Base-by-base conservation (phyloP, 2,888 invertebrate species). In the Megamerina dolium region DNA sequence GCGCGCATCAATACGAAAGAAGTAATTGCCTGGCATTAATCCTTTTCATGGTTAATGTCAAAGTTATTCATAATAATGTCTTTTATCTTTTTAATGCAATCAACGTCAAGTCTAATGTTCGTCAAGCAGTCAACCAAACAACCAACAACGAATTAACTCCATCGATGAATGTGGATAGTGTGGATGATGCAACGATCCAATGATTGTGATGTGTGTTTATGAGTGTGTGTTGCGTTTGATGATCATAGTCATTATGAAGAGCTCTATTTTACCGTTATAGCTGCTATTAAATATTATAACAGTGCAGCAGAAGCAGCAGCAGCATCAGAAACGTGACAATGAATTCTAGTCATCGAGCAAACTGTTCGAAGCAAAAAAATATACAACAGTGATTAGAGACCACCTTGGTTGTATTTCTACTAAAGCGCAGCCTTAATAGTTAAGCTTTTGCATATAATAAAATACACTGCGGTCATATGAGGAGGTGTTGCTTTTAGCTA, bases 61-160 rank as follows among this genome's bases (percentile, higher is more conserved):
- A 51, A 48, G 43, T 46, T 46, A 46, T 51, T 49, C 44, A 43
- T 46, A 37, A 46, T 48, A 35, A 41, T 41, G 16, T 37, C 16
- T 27, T 43, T 43, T 51, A 46, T 45, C 43, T 48, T 29, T 44
- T 32, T 42, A 45, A 45, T 48, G 51, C 49, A 51, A 51, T 49
- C 51, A 49, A 49, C 51, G 47, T 51, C 51, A 48, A 37, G 42
- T 43, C 47, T 45, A 48, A 49, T 49, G 44, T 48, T 49, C 51
- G 51, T 49, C 49, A 46, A 46, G n/a, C 51, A 45, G 43, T 41
- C 41, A 44, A 43, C 37, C 31, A 17, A n/a, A n/a, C n/a, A 34
- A 29, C 3, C 16, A 5, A 31, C 5, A 16, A 16, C 13, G 31
- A 30, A 8, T 2, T 9, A 16, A 14, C 10, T 30, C 13, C 3